Conservation (phyloP, 2,888 invertebrate genomes). For the Unio delphinus region DNA sequence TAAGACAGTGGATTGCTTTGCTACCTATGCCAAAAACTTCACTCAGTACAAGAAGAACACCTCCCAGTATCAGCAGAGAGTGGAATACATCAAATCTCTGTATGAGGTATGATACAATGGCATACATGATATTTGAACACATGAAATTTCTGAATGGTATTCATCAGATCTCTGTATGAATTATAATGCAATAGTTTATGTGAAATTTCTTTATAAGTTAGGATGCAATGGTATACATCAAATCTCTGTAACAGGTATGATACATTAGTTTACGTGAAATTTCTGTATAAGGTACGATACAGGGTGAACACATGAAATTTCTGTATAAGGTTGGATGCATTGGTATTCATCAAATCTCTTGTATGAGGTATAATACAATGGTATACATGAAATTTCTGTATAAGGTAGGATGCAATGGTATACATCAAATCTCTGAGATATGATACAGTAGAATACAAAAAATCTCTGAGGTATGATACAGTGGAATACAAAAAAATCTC, state of each 20-base stretch:
- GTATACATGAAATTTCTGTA: neutral
- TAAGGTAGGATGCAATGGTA: no score
- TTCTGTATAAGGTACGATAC: conserved; percentile 26
- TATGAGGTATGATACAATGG: conserved; percentile 60
- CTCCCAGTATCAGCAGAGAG: conserved; percentile 60
- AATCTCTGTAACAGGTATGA: conserved; percentile 32
- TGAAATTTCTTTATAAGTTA: no score
- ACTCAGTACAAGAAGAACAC: conserved; percentile 64
- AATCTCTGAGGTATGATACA: neutral
- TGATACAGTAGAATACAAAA: no score
- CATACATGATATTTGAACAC: neutral
- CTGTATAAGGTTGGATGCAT: no score
- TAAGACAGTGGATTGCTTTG: conserved; percentile 63
- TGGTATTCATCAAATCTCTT: no score
- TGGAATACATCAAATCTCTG: conserved; percentile 68
- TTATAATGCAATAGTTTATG: no score
- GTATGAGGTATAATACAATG: conserved; percentile 60
- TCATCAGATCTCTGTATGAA: no score
- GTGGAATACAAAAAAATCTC: no score
- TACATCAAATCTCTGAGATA: conserved; percentile 44
- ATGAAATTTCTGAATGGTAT: no score
- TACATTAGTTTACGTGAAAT: conserved; percentile 67
- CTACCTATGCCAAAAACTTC: conserved; percentile 66
- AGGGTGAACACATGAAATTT: no score
- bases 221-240: no score